Evolutionary conservation across 2,113 vertebrate genomes (phyloP), one percentile per base, ranked within the genome.

Genomic region (Menura novaehollandiae): DNA sequence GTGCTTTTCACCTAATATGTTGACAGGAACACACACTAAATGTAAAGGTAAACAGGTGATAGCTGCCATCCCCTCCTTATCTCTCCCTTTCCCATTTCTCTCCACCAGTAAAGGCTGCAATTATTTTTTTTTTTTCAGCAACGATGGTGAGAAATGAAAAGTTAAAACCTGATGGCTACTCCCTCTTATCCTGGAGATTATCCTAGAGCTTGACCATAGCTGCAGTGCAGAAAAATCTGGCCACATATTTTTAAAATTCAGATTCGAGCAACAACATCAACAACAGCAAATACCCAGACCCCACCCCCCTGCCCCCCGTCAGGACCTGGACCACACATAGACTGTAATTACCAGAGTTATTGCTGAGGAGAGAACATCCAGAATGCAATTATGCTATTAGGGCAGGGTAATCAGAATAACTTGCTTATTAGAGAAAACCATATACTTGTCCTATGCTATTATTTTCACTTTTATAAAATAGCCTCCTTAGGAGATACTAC

Each of bases 301-400:
- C 69, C 81, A 72, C n/a, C 33, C 35, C 49, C 26, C 60, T 91
- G 60, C 80, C 63, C 55, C 73, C 49, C 53, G 74, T 62, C 47
- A 93, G 66, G 69, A 72, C 58, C 73, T 72, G 71, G 60, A 68
- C 62, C 58, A 72, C 49, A 55, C 26, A 49, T 3, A 52, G 49
- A 49, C 59, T 94, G 53, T 64, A 83, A 91, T 89, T 64, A 79
- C 37, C 71, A 88, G 68, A 77, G 56, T 67, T 91, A 75, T 28
- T 74, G 83, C 75, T 62, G 77, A 87, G 67, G 35, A 92, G 44
- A 90, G 62, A 78, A 39, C 75, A 82, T 59, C 47, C 58, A 69
- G 86, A 92, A 88, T 91, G 83, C 55, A 88, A 93, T 91, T 88
- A 88, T 73, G 67, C 72, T 30, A 84, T 89, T 91, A 95, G 63